Percentiles rank a stretch among this genome's conserved stretches.
Conservation (phyloP, 2,113 vertebrate species). For the Craseonycteris thonglongyai region DNA sequence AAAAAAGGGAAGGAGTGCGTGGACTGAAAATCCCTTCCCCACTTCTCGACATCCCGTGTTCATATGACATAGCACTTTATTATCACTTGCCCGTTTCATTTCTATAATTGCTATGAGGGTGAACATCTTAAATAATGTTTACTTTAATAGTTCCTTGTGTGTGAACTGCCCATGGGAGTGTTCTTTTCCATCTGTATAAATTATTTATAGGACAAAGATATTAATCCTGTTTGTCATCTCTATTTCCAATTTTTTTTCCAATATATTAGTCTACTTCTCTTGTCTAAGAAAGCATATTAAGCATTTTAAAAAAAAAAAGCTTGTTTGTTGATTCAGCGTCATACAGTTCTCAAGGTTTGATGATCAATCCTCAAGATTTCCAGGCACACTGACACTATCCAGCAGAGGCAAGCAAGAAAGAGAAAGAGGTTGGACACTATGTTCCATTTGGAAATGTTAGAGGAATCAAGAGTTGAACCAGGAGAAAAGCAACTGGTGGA, state of each 20-base stretch:
- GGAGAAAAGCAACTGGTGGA: background rate
- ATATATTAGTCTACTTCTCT: background rate
- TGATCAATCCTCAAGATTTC: background rate
- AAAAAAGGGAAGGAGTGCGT: background rate
- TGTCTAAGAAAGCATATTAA: background rate
- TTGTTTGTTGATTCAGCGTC: background rate
- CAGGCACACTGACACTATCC: background rate
- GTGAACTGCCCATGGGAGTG: background rate
- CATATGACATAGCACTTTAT: background rate
- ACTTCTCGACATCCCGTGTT: background rate
- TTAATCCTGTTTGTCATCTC: background rate
- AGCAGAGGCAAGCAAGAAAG: background rate
- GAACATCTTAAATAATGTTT: slow-evolving; percentile 29
- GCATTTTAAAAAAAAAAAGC: background rate
- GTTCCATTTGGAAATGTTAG: background rate
- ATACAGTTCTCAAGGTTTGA: background rate
- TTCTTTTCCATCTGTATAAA: background rate
- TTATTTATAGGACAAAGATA: background rate
- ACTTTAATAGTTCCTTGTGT: background rate
- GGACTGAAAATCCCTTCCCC: background rate
- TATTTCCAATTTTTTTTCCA: slow-evolving; percentile 33
- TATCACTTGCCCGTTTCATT: background rate
- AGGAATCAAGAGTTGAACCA: background rate
- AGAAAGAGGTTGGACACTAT: background rate
- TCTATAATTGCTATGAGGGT: background rate